Conservation (phyloP, 2,888 invertebrate species). For the Clusia tigrina region DNA sequence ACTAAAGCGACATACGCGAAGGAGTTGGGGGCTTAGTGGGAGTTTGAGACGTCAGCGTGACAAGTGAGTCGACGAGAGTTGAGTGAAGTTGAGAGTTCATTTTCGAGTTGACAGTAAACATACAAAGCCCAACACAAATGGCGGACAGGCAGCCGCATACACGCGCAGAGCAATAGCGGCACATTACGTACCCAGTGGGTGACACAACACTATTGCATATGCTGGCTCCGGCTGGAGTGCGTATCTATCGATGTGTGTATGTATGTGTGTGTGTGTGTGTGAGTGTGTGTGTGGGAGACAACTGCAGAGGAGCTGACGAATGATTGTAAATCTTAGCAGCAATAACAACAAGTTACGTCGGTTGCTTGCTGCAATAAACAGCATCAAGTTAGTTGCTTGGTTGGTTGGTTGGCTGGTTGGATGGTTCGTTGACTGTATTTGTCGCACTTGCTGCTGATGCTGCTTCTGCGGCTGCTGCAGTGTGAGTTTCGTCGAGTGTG, state of each 20-base stretch:
- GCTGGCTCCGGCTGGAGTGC: background rate
- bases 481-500: too few species aligned
- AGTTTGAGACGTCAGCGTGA: conserved; percentile 44
- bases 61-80: conserved; percentile 32
- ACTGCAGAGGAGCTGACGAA: background rate
- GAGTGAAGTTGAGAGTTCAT: conserved; percentile 5
- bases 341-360: background rate
- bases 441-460: background rate
- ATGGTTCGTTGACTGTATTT: background rate
- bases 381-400: background rate
- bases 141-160: background rate
- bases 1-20: conserved; percentile 53
- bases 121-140: background rate
- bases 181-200: background rate
- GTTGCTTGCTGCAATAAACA: background rate
- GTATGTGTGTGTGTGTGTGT: background rate
- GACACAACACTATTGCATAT: background rate
- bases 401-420: background rate
- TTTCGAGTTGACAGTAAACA: background rate
- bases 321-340: background rate
- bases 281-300: background rate
- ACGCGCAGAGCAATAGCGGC: background rate
- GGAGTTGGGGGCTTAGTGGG: too few species aligned
- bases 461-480: background rate
- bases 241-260: background rate